These are phyloP conservation scores for Aphelenchoides avenae DNA, from an alignment of 1,140 invertebrate genomes.

Conservation along the genomic window DNA sequence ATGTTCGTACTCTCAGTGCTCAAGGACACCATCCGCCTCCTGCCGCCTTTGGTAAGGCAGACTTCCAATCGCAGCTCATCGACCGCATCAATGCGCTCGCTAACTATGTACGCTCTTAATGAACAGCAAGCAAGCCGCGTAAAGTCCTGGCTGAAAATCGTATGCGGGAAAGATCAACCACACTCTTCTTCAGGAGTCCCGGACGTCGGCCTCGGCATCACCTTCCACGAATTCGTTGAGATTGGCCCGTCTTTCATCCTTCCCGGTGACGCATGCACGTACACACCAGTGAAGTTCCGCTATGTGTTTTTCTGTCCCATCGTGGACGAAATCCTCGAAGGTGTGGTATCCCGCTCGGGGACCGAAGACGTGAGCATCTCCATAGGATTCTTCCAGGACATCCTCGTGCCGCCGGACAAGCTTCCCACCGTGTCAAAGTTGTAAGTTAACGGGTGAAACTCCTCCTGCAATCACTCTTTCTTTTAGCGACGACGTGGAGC, in stretches of 20 bases:
- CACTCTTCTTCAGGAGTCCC: conserved; percentile 20
- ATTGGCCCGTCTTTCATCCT: conserved; percentile 20
- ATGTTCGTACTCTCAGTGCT: too few species aligned
- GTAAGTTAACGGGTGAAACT: neutral
- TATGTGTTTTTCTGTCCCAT: conserved; percentile 22
- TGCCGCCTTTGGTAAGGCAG: too few species aligned
- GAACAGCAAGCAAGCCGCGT: too few species aligned
- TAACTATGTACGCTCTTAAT: too few species aligned
- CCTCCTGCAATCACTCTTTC: neutral
- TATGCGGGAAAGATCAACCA: too few species aligned
- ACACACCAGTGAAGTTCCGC: conserved; percentile 19
- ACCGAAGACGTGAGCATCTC: conserved; percentile 15
- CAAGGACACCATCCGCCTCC: too few species aligned
- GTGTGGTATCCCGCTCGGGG: conserved; percentile 13
- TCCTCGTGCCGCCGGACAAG: conserved; percentile 18
- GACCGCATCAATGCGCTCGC: too few species aligned
- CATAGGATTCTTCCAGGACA: conserved; percentile 24
- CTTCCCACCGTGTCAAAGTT: conserved; percentile 25
- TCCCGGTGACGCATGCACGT: conserved; percentile 20
- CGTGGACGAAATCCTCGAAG: conserved; percentile 22
- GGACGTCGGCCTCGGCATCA: conserved; percentile 26
- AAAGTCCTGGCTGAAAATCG: too few species aligned
- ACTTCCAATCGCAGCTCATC: too few species aligned
- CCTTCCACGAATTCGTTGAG: conserved; percentile 28
- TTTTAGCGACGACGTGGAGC: conserved; percentile 23